These are phyloP conservation scores for Trichopria drosophilae DNA, from an alignment of 2,888 invertebrate species.

Conservation along the genomic window DNA sequence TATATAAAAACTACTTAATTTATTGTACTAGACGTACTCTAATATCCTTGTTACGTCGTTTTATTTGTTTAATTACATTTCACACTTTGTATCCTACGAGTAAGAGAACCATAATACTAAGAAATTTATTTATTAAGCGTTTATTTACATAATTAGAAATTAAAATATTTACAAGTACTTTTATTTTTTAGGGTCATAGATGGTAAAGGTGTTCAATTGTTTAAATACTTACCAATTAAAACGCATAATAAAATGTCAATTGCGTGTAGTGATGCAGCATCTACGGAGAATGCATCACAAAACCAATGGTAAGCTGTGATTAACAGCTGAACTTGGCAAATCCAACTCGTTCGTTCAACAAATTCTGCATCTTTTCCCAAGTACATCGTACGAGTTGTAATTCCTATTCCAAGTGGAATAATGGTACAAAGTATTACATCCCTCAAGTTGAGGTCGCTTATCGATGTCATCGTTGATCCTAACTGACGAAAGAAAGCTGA, in stretches of 20 bases:
- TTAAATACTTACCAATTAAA: conserved; percentile 46
- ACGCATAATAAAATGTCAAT: conserved; percentile 52
- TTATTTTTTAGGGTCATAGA: too few species aligned
- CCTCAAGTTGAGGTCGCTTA: conserved; percentile 51
- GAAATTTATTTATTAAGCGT: too few species aligned
- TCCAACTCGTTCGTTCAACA: conserved; percentile 45
- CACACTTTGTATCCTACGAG: too few species aligned
- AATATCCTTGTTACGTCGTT: too few species aligned
- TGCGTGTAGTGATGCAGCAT: conserved; percentile 51
- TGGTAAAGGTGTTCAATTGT: too few species aligned
- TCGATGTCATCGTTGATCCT: conserved; percentile 50
- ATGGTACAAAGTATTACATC: conserved; percentile 52
- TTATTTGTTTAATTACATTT: too few species aligned
- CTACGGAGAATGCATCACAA: conserved; percentile 53
- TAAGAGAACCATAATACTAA: too few species aligned
- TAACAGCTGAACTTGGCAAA: conserved; percentile 47
- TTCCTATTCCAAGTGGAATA: conserved; percentile 49
- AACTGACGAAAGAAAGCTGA: conserved; percentile 38
- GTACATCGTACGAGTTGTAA: conserved; percentile 38
- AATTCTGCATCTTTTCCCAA: conserved; percentile 22
- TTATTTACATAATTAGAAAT: too few species aligned
- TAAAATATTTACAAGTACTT: too few species aligned
- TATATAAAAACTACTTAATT: too few species aligned
- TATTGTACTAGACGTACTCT: too few species aligned
- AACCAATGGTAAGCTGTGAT: conserved; percentile 54